These are phyloP conservation scores for Trissolcus japonicus DNA, from an alignment of 2,888 invertebrate species.

Conservation along the genomic window DNA sequence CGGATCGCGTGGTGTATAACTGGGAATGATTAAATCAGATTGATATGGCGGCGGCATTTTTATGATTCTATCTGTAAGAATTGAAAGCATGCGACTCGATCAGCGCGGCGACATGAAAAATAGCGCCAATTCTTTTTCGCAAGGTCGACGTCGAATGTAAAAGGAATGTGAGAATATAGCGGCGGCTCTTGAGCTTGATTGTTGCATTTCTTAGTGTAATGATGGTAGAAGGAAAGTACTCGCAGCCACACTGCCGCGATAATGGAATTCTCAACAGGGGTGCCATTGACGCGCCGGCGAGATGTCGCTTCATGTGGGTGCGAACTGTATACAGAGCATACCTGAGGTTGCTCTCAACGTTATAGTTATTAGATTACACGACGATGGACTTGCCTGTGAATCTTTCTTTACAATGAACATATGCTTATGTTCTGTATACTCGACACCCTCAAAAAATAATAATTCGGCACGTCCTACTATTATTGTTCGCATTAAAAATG, in stretches of 20 bases:
- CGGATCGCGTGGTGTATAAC: no score
- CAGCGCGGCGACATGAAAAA: conserved; percentile 46
- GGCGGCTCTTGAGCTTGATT: conserved; percentile 13
- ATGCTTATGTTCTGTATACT: neutral
- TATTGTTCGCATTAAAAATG: neutral
- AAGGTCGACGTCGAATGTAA: conserved; percentile 48
- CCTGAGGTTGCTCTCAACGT: conserved; percentile 45
- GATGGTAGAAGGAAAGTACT: conserved; percentile 25
- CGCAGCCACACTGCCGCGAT: conserved; percentile 62
- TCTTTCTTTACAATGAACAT: neutral
- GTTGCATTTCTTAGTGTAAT: conserved; percentile 43
- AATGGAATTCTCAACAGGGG: conserved; percentile 75
- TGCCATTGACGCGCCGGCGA: conserved; percentile 70
- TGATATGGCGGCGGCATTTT: conserved; percentile 15
- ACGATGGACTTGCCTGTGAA: conserved; percentile 26
- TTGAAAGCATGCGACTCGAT: conserved; percentile 53
- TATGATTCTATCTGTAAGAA: conserved; percentile 40
- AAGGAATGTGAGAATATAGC: conserved; percentile 48
- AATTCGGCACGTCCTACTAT: neutral
- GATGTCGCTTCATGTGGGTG: conserved; percentile 64
- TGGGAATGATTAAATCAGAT: no score
- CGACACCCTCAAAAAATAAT: neutral
- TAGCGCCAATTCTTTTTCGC: conserved; percentile 38
- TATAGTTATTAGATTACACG: conserved; percentile 34
- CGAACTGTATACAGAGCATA: conserved; percentile 63